phyloP scores from a whole-genome alignment of 2,888 invertebrate species.

The Microchrysa polita region DNA sequence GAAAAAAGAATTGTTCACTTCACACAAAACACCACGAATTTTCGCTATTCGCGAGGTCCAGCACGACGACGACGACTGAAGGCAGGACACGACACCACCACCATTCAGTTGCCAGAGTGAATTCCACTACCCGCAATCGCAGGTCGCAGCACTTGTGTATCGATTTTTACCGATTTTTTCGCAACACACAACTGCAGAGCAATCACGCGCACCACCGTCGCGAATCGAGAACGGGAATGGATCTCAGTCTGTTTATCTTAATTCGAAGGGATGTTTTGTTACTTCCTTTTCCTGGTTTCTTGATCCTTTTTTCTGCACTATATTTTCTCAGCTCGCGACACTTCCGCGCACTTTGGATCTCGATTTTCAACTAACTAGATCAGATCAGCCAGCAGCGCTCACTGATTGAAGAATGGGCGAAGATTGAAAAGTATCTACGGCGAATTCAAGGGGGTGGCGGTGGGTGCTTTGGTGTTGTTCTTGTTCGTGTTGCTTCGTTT shows the following conservation, averaged over 20 bases:
- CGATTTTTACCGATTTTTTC: background rate
- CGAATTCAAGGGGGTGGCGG: too few species aligned
- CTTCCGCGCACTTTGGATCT: slow-evolving; percentile 2
- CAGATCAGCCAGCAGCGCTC: background rate
- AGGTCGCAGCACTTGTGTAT: too few species aligned
- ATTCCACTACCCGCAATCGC: too few species aligned
- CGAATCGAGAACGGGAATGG: background rate
- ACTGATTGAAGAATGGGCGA: background rate
- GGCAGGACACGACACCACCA: too few species aligned
- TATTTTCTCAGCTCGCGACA: too few species aligned
- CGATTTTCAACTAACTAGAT: background rate
- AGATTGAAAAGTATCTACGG: background rate
- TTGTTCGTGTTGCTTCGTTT: too few species aligned
- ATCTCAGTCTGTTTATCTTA: too few species aligned
- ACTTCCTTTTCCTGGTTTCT: background rate
- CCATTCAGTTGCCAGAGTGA: too few species aligned
- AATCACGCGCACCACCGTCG: background rate
- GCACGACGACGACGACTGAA: too few species aligned
- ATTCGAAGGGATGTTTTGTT: too few species aligned
- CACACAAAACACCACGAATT: too few species aligned
- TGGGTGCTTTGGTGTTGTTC: too few species aligned
- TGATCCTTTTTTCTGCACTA: background rate
- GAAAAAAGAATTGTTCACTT: background rate
- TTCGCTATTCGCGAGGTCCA: background rate
- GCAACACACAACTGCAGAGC: background rate